These are phyloP conservation scores for Altica lythri DNA, from an alignment of 2,888 invertebrate species.

Conservation along the genomic window DNA sequence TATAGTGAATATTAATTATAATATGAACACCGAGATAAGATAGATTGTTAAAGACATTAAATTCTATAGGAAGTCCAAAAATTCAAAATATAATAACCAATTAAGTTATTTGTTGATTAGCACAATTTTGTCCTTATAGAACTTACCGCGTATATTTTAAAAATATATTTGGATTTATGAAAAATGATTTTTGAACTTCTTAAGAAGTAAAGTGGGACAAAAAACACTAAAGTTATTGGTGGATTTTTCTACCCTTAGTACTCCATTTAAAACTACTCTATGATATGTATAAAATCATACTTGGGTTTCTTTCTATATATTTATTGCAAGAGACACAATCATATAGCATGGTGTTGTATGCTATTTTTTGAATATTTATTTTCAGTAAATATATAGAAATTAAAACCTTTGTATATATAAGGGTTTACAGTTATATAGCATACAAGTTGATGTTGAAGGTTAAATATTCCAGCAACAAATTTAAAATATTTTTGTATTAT, in stretches of 20 bases:
- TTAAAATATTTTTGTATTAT: no score
- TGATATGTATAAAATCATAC: conserved; percentile 46
- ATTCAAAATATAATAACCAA: conserved; percentile 1
- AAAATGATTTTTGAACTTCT: conserved; percentile 25
- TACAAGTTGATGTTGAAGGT: no score
- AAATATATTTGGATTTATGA: conserved; percentile 25
- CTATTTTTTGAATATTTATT: conserved; percentile 22
- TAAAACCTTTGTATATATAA: conserved; percentile 3
- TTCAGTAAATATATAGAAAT: conserved; percentile 31
- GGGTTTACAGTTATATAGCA: no score
- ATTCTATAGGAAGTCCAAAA: conserved; percentile 2
- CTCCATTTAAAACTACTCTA: conserved; percentile 29
- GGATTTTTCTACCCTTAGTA: conserved; percentile 37
- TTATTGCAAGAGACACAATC: conserved; percentile 52
- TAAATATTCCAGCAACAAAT: no score
- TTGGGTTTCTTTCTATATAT: conserved; percentile 28
- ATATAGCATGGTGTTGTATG: conserved; percentile 38
- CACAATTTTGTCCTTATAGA: no score
- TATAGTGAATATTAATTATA: neutral
- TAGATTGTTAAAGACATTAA: conserved; percentile 26
- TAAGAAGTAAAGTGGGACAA: conserved; percentile 45
- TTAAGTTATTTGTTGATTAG: neutral
- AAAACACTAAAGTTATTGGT: conserved; percentile 42
- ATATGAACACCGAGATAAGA: conserved; percentile 46
- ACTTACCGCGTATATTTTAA: no score